Evolutionary conservation across 92 coral and sea anemone genomes (phyloP), one percentile per base, ranked within the genome.

Genomic region (Parazoanthus swiftii): DNA sequence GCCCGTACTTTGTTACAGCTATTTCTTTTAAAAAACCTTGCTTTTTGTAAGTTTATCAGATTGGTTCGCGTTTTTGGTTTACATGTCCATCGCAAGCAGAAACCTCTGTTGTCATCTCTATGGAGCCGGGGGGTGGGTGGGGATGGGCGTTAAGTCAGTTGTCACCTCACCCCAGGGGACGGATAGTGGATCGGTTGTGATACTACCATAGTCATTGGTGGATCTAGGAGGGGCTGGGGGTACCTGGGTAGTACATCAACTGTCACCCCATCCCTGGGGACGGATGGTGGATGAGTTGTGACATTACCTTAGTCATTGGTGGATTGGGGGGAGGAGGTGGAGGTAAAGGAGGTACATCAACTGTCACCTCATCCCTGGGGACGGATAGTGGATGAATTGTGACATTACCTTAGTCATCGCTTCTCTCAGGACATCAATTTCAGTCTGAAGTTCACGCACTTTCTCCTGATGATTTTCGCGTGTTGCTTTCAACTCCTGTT

Each of bases 381-480:
- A 46, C 51, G 10, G 10, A 46, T 6, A 46, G 8, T 5, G 51
- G 51, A 46, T 46, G 0, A 2, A 70, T 42, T 38, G 48, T 18
- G 14, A 79, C 65, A 71, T 74, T 81, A 81, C 95, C 89, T 91
- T 91, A 25, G 93, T 89, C 46, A 94, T 76, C 68, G 97, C 97
- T 18, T 95, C 98, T 77, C 92, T 98, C 21, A 95, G 76, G 16
- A 93, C 96, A 72, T 90, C 88, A 42, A 95, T 89, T 91, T 95
- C 99, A 78, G 93, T 92, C 59, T 94, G 88, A 50, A 95, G 88
- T 36, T 95, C 94, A 8, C 76, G 86, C 82, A 92, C 92, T 93
- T 92, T 93, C 89, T 89, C 77, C 48, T 92, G 94, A 87, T 95
- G 91, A 51, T 89, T 90, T 14, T 88, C 94, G n/a, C 94, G 96